Base-by-base conservation (phyloP, 2,113 vertebrate genomes). In the Leptobrachium ailaonicum region DNA sequence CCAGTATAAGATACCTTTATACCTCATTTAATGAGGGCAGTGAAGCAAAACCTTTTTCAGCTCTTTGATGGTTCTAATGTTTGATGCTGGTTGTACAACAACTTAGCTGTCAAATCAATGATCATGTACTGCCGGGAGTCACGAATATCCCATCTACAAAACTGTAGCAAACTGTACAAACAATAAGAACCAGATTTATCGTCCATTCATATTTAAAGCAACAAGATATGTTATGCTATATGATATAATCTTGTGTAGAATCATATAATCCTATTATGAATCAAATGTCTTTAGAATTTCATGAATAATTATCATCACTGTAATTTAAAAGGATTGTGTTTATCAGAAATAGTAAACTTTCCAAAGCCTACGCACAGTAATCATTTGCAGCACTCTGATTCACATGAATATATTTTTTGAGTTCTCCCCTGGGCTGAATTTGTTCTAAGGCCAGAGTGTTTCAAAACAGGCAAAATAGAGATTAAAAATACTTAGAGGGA, bases 31-130 rank as follows among this genome's bases (percentile, higher is more conserved):
- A 76, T 68, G 45, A 54, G 1, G 32, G 53, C 64, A 69, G 13
- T 44, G 41, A 50, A 56, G 50, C 73, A 68, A 32, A 68, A 76
- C 66, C 40, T 13, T 66, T 32, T 42, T 0, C 11, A 56, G 41
- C 41, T 54, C 75, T 56, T 68, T 43, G 64, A 76, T 76, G 75
- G 68, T 72, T 50, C 32, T 6, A 72, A 53, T 53, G 68, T 20
- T 71, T 64, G 43, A n/a, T 10, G 6, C 8, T 62, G 32, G 56
- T 63, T 63, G 69, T 71, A 64, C 32, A 60, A 58, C 41, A 79
- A 45, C 62, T 71, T 60, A 40, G 66, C 41, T 72, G 12, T 63
- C 58, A 70, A 45, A 32, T 32, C 20, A 32, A 32, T 32, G 20
- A 54, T 70, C 14, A 45, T 44, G 42, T 6, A 9, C 66, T 45